Evolutionary conservation across 2,888 invertebrate genomes (phyloP), one percentile per base, ranked within the genome.

Genomic region (Hemaris fuciformis): DNA sequence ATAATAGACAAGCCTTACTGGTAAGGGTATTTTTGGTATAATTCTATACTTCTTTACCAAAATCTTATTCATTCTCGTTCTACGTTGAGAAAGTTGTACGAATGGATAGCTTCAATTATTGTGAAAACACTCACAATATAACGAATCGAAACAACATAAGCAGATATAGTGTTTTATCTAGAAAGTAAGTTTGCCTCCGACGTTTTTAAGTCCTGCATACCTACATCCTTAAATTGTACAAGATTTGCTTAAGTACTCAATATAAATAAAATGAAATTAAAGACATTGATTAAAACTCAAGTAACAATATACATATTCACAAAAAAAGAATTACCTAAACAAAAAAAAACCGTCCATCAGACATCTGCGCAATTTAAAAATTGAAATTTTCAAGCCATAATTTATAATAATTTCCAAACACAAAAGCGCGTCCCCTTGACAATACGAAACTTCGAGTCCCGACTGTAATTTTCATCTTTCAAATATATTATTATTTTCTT

Each of bases 391-490:
- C 27, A 27, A 53, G 53, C 43, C 18, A 53, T 15, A 53, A 18
- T 31, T 45, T 22, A 22, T 18, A 18, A 31, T 53, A 53, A 31
- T 8, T 8, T 3, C 4, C 53, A 53, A 31, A 53, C 18, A 10
- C n/a, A n/a, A n/a, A n/a, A n/a, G n/a, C n/a, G n/a, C 53, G 31
- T 31, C 53, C 53, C 48, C 53, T 3, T 8, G 31, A 53, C 53
- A 27, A 18, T 15, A 15, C 27, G 27, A 53, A 53, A 53, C 31
- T 53, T 53, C 10, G 27, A 27, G 27, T 31, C 15, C 18, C 53
- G 31, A 53, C 27, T 31, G 53, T 53, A 53, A 53, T 53, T 53
- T 53, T 31, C 53, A 53, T 31, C 31, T 15, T 31, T 53, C 53
- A 53, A 53, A 53, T 8, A 10, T 27, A 10, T 53, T 46, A 25